Conservation (phyloP, 2,113 vertebrate genomes). For the Spea multiplicata region DNA sequence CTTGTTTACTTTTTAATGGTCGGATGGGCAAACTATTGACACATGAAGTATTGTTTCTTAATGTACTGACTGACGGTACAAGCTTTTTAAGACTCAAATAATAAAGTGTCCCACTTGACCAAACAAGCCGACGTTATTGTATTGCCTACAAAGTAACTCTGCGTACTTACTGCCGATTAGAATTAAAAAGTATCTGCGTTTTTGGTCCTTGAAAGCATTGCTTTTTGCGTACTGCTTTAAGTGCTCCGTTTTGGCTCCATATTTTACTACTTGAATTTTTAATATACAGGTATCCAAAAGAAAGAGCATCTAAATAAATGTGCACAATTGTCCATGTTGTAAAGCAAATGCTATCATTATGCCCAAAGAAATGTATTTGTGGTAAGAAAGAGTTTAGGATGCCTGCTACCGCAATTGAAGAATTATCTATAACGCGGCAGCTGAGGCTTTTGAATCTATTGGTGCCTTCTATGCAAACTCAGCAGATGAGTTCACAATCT, state of each 20-base stretch:
- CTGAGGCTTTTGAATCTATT: background rate
- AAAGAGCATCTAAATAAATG: conserved; percentile 15
- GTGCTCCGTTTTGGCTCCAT: conserved; percentile 23
- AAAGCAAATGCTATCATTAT: background rate
- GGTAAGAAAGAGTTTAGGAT: background rate
- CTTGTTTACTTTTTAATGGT: too few species aligned
- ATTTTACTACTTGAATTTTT: conserved; percentile 23
- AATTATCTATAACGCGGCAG: background rate
- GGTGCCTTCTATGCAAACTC: conserved; percentile 2
- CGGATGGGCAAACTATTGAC: too few species aligned
- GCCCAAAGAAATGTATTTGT: conserved; percentile 7
- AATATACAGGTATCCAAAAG: conserved; percentile 15
- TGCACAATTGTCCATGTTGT: background rate
- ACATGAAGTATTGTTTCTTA: too few species aligned
- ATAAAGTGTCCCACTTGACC: too few species aligned
- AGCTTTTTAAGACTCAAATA: too few species aligned
- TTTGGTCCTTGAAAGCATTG: conserved; percentile 11
- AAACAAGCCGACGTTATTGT: too few species aligned
- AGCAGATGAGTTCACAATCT: conserved; percentile 21
- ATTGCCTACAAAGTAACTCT: conserved; percentile 1
- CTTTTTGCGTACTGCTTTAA: conserved; percentile 5
- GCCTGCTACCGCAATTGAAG: background rate
- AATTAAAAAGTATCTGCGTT: background rate
- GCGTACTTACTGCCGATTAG: background rate
- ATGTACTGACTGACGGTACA: too few species aligned